Evolutionary conservation across 2,113 vertebrate species (phyloP), one percentile per base, ranked within the genome.

Genomic region (Macquaria australasica): DNA sequence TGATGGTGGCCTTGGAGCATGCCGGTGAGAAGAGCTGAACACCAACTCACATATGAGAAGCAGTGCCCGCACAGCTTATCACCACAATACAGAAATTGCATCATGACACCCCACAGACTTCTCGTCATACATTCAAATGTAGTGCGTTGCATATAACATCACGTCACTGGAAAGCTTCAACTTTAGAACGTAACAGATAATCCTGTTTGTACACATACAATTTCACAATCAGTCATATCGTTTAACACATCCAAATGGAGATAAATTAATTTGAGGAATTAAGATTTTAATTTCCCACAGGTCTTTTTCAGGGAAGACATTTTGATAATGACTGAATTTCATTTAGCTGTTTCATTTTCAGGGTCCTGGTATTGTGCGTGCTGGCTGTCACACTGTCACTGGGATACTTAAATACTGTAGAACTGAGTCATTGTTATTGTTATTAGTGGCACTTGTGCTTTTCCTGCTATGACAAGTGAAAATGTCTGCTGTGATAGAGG

Each of bases 1-100:
- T 99, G 98, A 96, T 99, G 96, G 97, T 98, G 70, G 98, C 98
- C 0, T 85, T 99, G 95, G 98, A 99, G 84, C 98, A 99, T n/a
- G 98, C 98, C 0, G 98, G 98, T 99, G 69, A 92, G 96, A 60
- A 28, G 18, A 71, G 31, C 50, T 8, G 15, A 23, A 14, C 3
- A 14, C 55, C 16, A 20, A 43, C 43, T 3, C 67, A 20, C 71
- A 18, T 53, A n/a, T 34, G 8, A 77, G 16, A 63, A 16, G 34
- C 60, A 31, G 28, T 31, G 28, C 28, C 28, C 1, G 28, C 28
- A 31, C 28, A 31, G 28, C 28, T 31, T 31, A 31, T 31, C 28
- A 31, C 28, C 28, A 31, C 28, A 31, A 31, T 31, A 31, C 28
- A 31, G 28, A 31, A 31, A 31, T 31, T 31, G 28, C 28, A 31